Evolutionary conservation across 2,113 vertebrate species (phyloP).

Genomic region (Cynoglossus semilaevis): DNA sequence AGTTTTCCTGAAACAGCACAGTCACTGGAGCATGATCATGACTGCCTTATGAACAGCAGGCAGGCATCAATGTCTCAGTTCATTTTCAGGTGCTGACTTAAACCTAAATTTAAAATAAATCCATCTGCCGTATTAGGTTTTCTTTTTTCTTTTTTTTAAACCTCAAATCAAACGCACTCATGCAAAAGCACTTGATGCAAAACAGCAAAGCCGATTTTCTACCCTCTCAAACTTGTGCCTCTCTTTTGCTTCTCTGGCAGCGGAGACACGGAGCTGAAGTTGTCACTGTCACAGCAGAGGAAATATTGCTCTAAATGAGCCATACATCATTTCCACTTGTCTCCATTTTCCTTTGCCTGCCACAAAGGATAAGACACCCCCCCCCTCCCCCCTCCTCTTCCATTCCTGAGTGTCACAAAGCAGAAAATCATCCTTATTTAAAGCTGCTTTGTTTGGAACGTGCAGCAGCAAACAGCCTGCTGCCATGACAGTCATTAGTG

Average conservation of each 20-base stretch:
- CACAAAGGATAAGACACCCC: not conserved
- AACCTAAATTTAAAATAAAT: slow-evolving; percentile 30
- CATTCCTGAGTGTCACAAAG: slow-evolving; percentile 22
- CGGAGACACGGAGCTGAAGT: slow-evolving; percentile 27
- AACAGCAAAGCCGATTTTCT: slow-evolving; percentile 41
- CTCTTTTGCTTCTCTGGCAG: slow-evolving; percentile 13
- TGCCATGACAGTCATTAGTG: slow-evolving; percentile 30
- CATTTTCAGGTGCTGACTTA: not conserved
- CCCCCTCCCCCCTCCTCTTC: not conserved
- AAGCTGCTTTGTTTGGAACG: slow-evolving; percentile 33
- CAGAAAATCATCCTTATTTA: slow-evolving; percentile 37
- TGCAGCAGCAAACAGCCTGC: slow-evolving; percentile 47
- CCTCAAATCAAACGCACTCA: slow-evolving; percentile 7
- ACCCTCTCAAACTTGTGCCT: slow-evolving; percentile 19
- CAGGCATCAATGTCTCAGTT: not conserved
- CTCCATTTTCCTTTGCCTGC: not conserved
- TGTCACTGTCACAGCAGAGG: slow-evolving; percentile 13
- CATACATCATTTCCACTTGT: not conserved
- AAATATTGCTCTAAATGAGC: slow-evolving; percentile 18
- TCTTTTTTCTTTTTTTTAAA: not conserved
- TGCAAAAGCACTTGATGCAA: too few species aligned
- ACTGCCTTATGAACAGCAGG: not conserved
- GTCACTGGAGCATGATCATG: too few species aligned
- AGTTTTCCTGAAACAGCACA: too few species aligned
- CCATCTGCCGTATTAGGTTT: not conserved